These are phyloP conservation scores for Tolypeutes matacus DNA, from an alignment of 2,797 vertebrate genomes.

Conservation along the genomic window DNA sequence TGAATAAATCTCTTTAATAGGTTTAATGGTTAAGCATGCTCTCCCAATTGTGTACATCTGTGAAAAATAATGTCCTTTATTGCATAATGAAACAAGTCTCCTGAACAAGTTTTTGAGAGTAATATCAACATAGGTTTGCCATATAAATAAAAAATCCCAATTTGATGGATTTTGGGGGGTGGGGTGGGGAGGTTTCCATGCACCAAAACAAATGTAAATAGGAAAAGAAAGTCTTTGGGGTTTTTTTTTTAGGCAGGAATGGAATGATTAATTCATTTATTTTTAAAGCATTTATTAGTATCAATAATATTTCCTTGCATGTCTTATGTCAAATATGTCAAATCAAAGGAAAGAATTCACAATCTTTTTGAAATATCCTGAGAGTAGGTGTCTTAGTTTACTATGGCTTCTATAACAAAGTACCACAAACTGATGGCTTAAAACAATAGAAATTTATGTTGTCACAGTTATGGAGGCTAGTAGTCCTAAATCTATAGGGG, in stretches of 20 bases:
- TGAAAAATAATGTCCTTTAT: not conserved
- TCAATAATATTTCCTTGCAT: not conserved
- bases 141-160: not conserved
- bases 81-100: not conserved
- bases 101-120: not conserved
- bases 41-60: not conserved
- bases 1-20: too few species aligned
- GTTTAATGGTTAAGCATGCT: not conserved
- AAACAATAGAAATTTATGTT: too few species aligned
- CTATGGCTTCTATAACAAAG: too few species aligned
- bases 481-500: too few species aligned
- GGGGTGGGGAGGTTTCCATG: rapidly evolving
- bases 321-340: not conserved
- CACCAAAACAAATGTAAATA: not conserved
- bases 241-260: not conserved
- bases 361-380: not conserved
- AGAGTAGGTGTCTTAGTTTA: not conserved
- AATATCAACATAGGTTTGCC: not conserved
- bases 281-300: not conserved
- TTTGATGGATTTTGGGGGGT: not conserved
- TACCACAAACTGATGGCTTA: too few species aligned
- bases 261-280: not conserved
- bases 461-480: too few species aligned
- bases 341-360: not conserved
- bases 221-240: not conserved